Evolutionary conservation across 2,797 vertebrate genomes (phyloP), one percentile per base, ranked within the genome.

Genomic region (Lepidocolaptes lacrymiger): DNA sequence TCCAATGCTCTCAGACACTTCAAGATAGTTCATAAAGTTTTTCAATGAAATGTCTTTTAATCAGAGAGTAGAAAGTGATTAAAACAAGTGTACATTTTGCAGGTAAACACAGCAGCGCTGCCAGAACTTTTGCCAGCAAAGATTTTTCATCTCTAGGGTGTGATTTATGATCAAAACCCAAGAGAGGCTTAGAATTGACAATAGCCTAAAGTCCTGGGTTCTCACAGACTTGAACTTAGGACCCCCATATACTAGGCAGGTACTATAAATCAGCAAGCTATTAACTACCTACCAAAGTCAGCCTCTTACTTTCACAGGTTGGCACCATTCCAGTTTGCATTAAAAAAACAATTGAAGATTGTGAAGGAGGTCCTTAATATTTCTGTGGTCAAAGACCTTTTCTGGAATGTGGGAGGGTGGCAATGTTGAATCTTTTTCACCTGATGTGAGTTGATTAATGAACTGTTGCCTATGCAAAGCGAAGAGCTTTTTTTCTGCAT

Each of bases 81-180:
- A 32, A 92, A 93, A 91, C 63, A 71, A 92, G 46, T 23, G 37
- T 54, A 19, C 23, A 48, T 77, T 92, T 66, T 80, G 37, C 43
- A 77, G 54, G 21, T 24, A 92, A 91, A 92, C 34, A 56, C 4
- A 85, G 81, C 20, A 67, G 49, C 34, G 71, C 22, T 83, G 88
- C 75, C 84, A 93, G 77, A 80, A 92, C 23, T 91, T 94, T 77
- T 92, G 68, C 61, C 81, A 95, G 88, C 41, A 91, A 79, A 36
- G 21, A 92, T 91, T 93, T 96, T 74, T 96, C 86, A 89, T 79
- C 71, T 89, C 64, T 63, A 58, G 41, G 11, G 16, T 75, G 64
- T 91, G 72, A 97, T 96, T 96, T 91, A 95, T 85, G 44, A 39
- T 85, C 81, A 94, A 92, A 85, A 87, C 61, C 61, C 7, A 1